Evolutionary conservation across 1,140 invertebrate species (phyloP).

Genomic region (Andricus grossulariae): DNA sequence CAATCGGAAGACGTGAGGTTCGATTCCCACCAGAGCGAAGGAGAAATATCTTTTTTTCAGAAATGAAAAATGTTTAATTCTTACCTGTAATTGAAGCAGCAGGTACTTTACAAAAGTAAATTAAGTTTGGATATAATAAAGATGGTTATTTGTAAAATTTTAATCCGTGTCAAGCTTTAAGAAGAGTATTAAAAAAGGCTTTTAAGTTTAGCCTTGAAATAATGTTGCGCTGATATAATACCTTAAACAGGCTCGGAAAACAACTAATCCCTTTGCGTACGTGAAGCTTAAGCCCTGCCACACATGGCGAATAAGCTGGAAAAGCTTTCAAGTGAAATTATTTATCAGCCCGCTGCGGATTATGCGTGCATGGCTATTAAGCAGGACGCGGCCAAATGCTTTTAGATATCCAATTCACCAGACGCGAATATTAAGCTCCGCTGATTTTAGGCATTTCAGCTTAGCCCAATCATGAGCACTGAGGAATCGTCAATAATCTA

Average conservation of each 20-base stretch:
- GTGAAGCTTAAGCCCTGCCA: slow-evolving; percentile 22
- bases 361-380: slow-evolving; percentile 54
- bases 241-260: slow-evolving; percentile 23
- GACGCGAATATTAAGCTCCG: slow-evolving; percentile 12
- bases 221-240: slow-evolving; percentile 7
- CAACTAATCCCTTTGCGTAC: slow-evolving; percentile 19
- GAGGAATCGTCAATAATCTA: background rate
- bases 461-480: background rate
- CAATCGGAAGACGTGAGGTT: no score
- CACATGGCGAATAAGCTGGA: slow-evolving; percentile 50
- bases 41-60: no score
- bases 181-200: background rate
- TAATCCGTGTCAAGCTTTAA: slow-evolving; percentile 45
- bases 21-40: no score
- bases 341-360: slow-evolving; percentile 54
- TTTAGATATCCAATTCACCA: slow-evolving; percentile 48
- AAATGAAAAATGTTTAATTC: no score
- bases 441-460: slow-evolving; percentile 11
- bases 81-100: no score
- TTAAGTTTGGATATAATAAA: no score
- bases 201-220: slow-evolving; percentile 7
- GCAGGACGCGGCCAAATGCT: slow-evolving; percentile 41
- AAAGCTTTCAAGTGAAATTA: slow-evolving; percentile 61
- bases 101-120: no score
- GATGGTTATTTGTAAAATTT: slow-evolving; percentile 14